Evolutionary conservation across 2,888 invertebrate species (phyloP).

Genomic region (Xylophagus ater): DNA sequence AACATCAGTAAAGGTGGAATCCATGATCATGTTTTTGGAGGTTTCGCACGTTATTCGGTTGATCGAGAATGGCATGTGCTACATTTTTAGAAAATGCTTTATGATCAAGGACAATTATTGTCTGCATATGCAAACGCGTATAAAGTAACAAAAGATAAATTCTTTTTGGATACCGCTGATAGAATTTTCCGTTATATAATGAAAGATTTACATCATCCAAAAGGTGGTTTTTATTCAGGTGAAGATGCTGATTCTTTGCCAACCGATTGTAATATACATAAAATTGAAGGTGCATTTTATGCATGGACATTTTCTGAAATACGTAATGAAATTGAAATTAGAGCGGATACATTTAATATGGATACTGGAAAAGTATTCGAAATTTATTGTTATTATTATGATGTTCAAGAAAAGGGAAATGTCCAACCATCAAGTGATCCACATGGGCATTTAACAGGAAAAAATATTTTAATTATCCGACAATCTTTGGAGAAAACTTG

Average conservation of each 20-base stretch:
- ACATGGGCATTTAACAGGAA: conserved; percentile 71
- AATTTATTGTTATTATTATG: conserved; percentile 68
- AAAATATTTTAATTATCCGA: conserved; percentile 75
- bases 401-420: conserved; percentile 67
- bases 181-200: conserved; percentile 77
- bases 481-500: conserved; percentile 61
- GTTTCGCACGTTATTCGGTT: conserved; percentile 70
- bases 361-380: conserved; percentile 39
- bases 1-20: conserved; percentile 90
- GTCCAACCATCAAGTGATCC: conserved; percentile 69
- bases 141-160: conserved; percentile 61
- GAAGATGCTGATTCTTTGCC: conserved; percentile 94
- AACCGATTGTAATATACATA: conserved; percentile 48
- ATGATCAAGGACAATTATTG: conserved; percentile 84
- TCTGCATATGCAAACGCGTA: conserved; percentile 71
- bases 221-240: conserved; percentile 88
- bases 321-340: conserved; percentile 34
- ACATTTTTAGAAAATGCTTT: conserved; percentile 97
- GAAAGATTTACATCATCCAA: conserved; percentile 70
- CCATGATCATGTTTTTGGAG: conserved; percentile 81
- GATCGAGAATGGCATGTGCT: conserved; percentile 92
- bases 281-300: conserved; percentile 89
- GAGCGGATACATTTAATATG: conserved; percentile 35
- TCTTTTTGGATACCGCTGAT: conserved; percentile 60
- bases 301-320: conserved; percentile 80